Evolutionary conservation across 2,113 vertebrate species (phyloP).

Genomic region (Pao palembangensis): DNA sequence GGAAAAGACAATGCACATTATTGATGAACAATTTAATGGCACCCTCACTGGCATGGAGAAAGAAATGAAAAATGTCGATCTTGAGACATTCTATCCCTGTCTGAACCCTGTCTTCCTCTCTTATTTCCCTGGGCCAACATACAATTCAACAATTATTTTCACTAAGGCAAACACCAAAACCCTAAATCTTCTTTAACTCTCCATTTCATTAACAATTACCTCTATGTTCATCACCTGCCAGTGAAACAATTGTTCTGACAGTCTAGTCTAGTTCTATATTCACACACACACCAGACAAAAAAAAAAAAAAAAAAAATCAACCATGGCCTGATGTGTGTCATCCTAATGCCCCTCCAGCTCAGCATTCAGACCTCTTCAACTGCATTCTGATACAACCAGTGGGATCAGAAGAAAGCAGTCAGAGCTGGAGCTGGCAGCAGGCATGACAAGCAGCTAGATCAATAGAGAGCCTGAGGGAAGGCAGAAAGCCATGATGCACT

Average conservation of each 20-base stretch:
- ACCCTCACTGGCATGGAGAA: conserved; percentile 35
- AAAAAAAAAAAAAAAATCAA: conserved; percentile 6
- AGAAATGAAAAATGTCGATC: conserved; percentile 41
- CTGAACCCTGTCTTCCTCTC: neutral
- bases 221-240: conserved; percentile 10
- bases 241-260: conserved; percentile 24
- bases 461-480: conserved; percentile 59
- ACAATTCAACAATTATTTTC: conserved; percentile 50
- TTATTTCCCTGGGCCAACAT: conserved; percentile 17
- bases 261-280: conserved; percentile 14
- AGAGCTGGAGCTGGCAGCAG: conserved; percentile 60
- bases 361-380: conserved; percentile 7
- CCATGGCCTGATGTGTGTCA: conserved; percentile 8
- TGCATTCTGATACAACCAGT: conserved; percentile 34
- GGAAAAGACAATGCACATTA: conserved; percentile 51
- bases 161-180: conserved; percentile 29
- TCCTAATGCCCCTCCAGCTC: conserved; percentile 4
- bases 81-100: conserved; percentile 14
- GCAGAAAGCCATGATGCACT: conserved; percentile 29
- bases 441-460: conserved; percentile 76
- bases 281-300: conserved; percentile 41
- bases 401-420: conserved; percentile 57
- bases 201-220: conserved; percentile 18
- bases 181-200: conserved; percentile 32
- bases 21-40: conserved; percentile 50